These are phyloP conservation scores for Exocentrus adspersus DNA, from an alignment of 2,888 invertebrate genomes.

Conservation along the genomic window DNA sequence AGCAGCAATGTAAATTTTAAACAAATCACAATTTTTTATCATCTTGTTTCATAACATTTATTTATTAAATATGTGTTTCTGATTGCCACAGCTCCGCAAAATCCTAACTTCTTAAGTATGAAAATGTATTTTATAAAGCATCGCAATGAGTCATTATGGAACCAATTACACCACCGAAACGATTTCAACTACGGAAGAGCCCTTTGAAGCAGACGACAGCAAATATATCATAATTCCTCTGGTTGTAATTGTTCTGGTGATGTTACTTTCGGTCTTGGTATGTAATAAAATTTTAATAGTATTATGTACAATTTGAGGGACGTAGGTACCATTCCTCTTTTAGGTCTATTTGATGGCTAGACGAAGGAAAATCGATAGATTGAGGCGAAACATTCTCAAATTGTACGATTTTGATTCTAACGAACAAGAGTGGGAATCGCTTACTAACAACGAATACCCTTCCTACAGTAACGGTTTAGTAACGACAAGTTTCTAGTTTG, in stretches of 20 bases:
- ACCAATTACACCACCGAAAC: slow-evolving; percentile 32
- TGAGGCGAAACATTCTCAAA: slow-evolving; percentile 73
- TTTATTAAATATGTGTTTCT: slow-evolving; percentile 1
- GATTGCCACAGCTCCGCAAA: background rate
- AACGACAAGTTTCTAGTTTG: slow-evolving; percentile 25
- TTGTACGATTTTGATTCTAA: slow-evolving; percentile 77
- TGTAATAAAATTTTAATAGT: slow-evolving; percentile 35
- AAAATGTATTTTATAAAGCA: slow-evolving; percentile 14
- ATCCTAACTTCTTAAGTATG: background rate
- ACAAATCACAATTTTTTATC: no score
- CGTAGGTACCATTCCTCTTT: slow-evolving; percentile 22
- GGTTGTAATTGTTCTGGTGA: slow-evolving; percentile 58
- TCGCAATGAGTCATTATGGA: slow-evolving; percentile 30
- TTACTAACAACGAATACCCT: slow-evolving; percentile 59
- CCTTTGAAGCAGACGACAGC: slow-evolving; percentile 49
- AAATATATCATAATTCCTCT: slow-evolving; percentile 60
- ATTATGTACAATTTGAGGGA: background rate
- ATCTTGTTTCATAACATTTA: background rate
- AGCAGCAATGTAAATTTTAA: no score
- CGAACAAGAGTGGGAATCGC: slow-evolving; percentile 75
- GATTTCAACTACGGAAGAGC: slow-evolving; percentile 33
- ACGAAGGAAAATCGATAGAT: slow-evolving; percentile 67
- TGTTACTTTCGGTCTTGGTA: slow-evolving; percentile 61
- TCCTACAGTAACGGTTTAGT: slow-evolving; percentile 48
- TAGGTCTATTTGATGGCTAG: slow-evolving; percentile 67